phyloP scores from a whole-genome alignment of 2,888 invertebrate species.

The Drosophila limbata region DNA sequence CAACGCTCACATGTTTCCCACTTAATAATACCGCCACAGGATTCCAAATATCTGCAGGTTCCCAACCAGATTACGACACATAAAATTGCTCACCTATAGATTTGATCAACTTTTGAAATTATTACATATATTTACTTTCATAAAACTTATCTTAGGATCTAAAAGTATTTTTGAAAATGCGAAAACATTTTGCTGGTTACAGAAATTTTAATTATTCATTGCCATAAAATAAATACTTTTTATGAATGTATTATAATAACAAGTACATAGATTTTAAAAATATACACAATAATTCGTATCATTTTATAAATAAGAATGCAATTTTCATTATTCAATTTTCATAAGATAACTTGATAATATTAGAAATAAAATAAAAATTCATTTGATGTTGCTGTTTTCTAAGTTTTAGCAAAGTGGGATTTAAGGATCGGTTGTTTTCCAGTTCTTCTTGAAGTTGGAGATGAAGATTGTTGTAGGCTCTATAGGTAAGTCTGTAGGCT shows the following conservation, averaged over 20 bases:
- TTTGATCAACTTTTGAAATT: not conserved
- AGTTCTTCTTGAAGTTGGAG: not conserved
- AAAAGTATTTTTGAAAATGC: not conserved
- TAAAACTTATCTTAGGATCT: not conserved
- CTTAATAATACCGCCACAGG: conserved; percentile 82
- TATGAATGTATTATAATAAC: not conserved
- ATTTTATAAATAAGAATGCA: not conserved
- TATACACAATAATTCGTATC: not conserved
- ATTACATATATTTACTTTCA: not conserved
- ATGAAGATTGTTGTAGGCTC: not conserved
- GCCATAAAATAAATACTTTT: conserved; percentile 14
- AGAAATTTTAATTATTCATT: not conserved
- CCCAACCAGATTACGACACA: conserved; percentile 67
- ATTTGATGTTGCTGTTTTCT: not conserved
- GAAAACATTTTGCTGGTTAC: not conserved
- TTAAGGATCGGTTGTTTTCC: not conserved
- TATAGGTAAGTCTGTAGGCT: not conserved
- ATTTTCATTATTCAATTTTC: not conserved
- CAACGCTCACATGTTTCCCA: conserved; percentile 69
- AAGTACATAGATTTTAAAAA: not conserved
- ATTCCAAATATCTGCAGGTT: conserved; percentile 79
- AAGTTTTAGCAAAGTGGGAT: not conserved
- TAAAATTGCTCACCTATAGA: conserved; percentile 74
- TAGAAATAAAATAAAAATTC: not conserved
- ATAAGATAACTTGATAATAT: not conserved